Percentiles rank a stretch among this genome's conserved stretches.
Conservation (phyloP, 1,140 invertebrate species). For the Heterodera carotae region DNA sequence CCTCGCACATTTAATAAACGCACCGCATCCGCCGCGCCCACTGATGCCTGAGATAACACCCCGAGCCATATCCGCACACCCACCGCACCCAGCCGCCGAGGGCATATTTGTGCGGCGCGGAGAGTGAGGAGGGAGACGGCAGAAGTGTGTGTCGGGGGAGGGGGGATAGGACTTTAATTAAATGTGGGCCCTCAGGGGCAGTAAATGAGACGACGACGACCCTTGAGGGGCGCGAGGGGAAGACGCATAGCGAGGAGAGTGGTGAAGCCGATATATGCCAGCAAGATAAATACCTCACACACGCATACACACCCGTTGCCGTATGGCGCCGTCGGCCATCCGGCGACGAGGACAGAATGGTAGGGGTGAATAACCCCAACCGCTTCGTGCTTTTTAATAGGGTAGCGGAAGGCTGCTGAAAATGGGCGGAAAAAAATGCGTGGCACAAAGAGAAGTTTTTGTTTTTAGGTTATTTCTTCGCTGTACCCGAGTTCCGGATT, state of each 20-base stretch:
- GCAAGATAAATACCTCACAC: not conserved
- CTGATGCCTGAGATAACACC: too few species aligned
- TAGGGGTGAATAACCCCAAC: too few species aligned
- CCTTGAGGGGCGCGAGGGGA: not conserved
- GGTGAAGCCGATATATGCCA: not conserved
- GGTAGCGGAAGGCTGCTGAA: too few species aligned
- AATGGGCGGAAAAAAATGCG: too few species aligned
- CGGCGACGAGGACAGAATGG: too few species aligned
- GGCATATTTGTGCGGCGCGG: conserved; percentile 4
- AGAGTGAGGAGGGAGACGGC: too few species aligned
- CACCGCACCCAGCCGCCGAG: conserved; percentile 7
- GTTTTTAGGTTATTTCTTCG: too few species aligned
- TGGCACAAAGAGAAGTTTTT: too few species aligned
- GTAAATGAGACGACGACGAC: not conserved
- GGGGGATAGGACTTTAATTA: conserved; percentile 26
- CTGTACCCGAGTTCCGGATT: too few species aligned
- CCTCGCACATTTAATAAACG: too few species aligned
- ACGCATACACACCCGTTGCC: not conserved
- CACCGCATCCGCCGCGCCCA: too few species aligned
- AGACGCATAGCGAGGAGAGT: not conserved
- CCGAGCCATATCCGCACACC: conserved; percentile 9
- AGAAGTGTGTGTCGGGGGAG: not conserved
- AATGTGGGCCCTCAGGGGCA: conserved; percentile 1
- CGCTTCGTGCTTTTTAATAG: too few species aligned
- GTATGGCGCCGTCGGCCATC: not conserved